phyloP scores from a whole-genome alignment of 2,888 invertebrate species.

The Hyles lineata region DNA sequence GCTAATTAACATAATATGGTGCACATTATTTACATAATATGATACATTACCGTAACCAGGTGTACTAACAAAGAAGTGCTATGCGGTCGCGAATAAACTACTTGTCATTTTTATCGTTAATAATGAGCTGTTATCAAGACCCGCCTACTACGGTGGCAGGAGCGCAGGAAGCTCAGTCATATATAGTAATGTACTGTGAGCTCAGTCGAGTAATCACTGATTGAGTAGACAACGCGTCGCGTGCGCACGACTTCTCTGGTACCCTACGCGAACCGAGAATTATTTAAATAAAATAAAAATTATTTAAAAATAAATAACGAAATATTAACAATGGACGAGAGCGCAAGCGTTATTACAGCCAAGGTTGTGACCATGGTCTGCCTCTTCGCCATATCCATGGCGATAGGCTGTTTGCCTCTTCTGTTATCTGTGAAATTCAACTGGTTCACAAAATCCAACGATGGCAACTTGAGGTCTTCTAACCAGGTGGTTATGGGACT shows the following conservation, averaged over 20 bases:
- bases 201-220: conserved; percentile 63
- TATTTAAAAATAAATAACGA: conserved; percentile 50
- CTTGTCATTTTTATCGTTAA: conserved; percentile 74
- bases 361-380: conserved; percentile 92
- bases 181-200: too few species aligned
- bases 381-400: conserved; percentile 90
- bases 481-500: conserved; percentile 85
- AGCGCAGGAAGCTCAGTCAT: conserved; percentile 71
- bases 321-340: conserved; percentile 50
- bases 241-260: conserved; percentile 45
- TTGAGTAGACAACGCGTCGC: conserved; percentile 48
- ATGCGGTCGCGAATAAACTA: conserved; percentile 55
- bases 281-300: too few species aligned
- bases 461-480: conserved; percentile 77
- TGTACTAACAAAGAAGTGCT: conserved; percentile 7
- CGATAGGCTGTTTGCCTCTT: conserved; percentile 91
- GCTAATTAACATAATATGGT: too few species aligned
- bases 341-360: conserved; percentile 84
- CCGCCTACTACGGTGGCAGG: conserved; percentile 66
- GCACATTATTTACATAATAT: too few species aligned
- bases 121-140: conserved; percentile 74
- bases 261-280: conserved; percentile 38
- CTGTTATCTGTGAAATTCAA: conserved; percentile 87
- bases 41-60: conserved; percentile 34
- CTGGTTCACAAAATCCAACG: conserved; percentile 81